Percentiles rank a stretch among this genome's conserved stretches.
These are phyloP conservation scores for Geopemphigus sp. DNA, from an alignment of 1,140 invertebrate species.

Conservation along the genomic window DNA sequence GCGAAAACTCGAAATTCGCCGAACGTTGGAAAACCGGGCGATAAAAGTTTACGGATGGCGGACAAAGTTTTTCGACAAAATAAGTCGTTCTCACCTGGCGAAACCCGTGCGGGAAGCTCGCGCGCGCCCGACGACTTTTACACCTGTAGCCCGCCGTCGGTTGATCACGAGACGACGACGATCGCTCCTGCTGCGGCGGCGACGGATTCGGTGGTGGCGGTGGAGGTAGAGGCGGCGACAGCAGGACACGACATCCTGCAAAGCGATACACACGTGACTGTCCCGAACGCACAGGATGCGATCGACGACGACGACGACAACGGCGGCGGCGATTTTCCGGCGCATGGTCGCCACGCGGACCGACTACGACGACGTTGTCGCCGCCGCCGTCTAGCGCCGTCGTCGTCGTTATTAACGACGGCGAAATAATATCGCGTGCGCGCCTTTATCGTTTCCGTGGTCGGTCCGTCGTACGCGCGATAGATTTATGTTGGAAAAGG, in stretches of 20 bases:
- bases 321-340: neutral
- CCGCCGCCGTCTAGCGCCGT: neutral
- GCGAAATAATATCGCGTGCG: no score
- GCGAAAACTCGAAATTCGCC: no score
- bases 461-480: no score
- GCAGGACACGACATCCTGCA: constrained; percentile 32
- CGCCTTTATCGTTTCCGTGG: no score
- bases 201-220: neutral
- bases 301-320: neutral
- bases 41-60: no score
- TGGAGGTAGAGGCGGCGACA: neutral
- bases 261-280: constrained; percentile 39
- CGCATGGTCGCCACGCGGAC: constrained; percentile 32
- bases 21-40: neutral
- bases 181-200: neutral
- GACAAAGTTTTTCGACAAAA: neutral
- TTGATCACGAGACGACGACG: no score
- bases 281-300: constrained; percentile 22
- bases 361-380: neutral
- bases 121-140: no score
- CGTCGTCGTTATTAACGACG: no score
- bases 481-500: no score
- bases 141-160: neutral
- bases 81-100: neutral
- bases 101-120: constrained; percentile 15